A percentile compares a stretch with the other conserved stretches of the same genome.
phyloP scores from a whole-genome alignment of 2,797 vertebrate genomes.

The Muraenolepis orangiensis region DNA sequence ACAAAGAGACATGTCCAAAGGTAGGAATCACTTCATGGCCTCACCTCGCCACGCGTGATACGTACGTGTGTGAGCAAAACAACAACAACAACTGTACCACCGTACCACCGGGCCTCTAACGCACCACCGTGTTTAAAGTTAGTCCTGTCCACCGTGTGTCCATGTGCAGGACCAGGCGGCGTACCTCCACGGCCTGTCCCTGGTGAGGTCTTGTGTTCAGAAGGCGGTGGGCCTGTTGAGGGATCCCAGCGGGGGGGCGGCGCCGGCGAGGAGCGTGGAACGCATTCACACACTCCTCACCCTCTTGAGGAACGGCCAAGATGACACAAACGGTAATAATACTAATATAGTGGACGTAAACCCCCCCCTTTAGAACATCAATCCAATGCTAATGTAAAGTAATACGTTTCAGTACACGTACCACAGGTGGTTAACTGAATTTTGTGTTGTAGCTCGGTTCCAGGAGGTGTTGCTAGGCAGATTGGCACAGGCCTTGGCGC shows the following conservation, averaged over 20 bases:
- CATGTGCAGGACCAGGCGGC: conserved; percentile 38
- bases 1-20: conserved; percentile 15
- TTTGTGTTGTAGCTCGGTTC: conserved; percentile 55
- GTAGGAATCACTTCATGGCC: conserved; percentile 9
- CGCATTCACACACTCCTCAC: conserved; percentile 63
- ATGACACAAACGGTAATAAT: conserved; percentile 42
- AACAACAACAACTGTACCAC: neutral
- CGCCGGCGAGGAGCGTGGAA: conserved; percentile 62
- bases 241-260: conserved; percentile 40
- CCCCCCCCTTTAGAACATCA: neutral
- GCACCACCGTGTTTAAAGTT: neutral
- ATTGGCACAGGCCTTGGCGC: conserved; percentile 50
- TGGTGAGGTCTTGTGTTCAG: conserved; percentile 72
- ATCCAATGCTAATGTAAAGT: neutral
- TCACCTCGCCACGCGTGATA: neutral
- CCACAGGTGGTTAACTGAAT: neutral
- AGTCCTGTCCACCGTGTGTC: conserved; percentile 1
- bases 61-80: neutral
- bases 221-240: conserved; percentile 70
- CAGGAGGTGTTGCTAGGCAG: conserved; percentile 58
- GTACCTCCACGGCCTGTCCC: conserved; percentile 56
- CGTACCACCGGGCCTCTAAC: no score
- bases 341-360: no score
- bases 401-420: neutral
- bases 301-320: conserved; percentile 47